Conservation (phyloP, 1,140 invertebrate species). For the Ectropis grisescens region DNA sequence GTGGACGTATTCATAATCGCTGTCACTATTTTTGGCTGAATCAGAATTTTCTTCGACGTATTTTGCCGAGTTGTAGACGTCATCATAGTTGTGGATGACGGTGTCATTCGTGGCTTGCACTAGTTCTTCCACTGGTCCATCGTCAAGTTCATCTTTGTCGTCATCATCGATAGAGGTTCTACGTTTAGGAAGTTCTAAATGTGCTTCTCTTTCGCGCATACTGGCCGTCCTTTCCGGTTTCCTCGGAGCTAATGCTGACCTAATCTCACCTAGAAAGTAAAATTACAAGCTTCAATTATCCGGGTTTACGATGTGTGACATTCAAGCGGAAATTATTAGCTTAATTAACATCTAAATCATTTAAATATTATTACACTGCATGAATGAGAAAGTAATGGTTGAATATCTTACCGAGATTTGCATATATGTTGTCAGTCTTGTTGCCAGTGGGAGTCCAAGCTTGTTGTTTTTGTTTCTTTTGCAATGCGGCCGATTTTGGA, state of each 20-base stretch:
- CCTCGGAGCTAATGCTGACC: constrained; percentile 79
- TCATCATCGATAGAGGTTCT: constrained; percentile 61
- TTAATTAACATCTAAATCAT: too few species aligned
- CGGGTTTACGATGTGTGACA: too few species aligned
- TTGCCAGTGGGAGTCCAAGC: constrained; percentile 51
- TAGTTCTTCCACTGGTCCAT: constrained; percentile 44
- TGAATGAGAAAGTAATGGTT: too few species aligned
- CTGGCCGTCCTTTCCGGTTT: constrained; percentile 87
- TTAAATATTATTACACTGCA: too few species aligned
- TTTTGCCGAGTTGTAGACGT: constrained; percentile 60
- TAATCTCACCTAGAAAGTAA: constrained; percentile 76
- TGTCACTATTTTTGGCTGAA: constrained; percentile 68
- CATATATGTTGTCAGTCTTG: constrained; percentile 78
- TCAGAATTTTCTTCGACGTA: constrained; percentile 59
- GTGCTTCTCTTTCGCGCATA: constrained; percentile 80
- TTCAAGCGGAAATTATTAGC: too few species aligned
- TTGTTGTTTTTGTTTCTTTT: constrained; percentile 75
- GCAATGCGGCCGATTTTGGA: constrained; percentile 75
- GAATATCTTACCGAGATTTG: constrained; percentile 79
- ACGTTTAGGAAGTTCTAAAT: constrained; percentile 72
- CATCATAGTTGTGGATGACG: constrained; percentile 62
- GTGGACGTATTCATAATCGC: constrained; percentile 76
- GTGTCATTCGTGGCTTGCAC: constrained; percentile 55
- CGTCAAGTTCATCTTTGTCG: constrained; percentile 56
- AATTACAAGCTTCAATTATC: too few species aligned